A percentile compares a stretch with the other conserved stretches of the same genome.
phyloP scores from a whole-genome alignment of 2,113 vertebrate genomes.

The Labeo catla region DNA sequence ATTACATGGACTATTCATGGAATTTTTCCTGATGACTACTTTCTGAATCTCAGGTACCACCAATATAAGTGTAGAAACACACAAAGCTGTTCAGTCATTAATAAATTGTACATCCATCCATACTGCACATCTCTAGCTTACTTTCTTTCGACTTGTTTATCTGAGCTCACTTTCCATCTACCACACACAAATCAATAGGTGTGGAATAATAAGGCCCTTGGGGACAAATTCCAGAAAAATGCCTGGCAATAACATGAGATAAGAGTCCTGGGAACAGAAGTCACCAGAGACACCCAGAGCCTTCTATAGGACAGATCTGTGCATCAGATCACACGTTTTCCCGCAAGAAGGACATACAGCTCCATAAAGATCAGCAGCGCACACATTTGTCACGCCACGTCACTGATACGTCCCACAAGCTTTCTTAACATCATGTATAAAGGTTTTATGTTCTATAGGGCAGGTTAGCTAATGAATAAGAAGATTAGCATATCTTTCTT shows the following conservation, averaged over 20 bases:
- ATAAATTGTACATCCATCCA: background rate
- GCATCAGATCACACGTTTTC: background rate
- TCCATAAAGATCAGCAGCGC: background rate
- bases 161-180: background rate
- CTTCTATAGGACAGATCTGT: background rate
- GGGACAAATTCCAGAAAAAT: constrained; percentile 36
- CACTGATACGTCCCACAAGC: background rate
- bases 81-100: background rate
- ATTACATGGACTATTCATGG: background rate
- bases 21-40: background rate
- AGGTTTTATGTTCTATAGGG: background rate
- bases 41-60: background rate
- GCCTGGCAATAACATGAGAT: constrained; percentile 11
- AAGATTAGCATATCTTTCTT: background rate
- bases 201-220: constrained; percentile 25
- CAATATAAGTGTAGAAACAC: background rate
- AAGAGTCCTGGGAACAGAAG: background rate
- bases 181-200: constrained; percentile 30
- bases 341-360: background rate
- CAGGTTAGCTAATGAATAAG: background rate
- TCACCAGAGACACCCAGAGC: background rate
- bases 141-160: constrained; percentile 26
- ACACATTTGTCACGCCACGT: background rate
- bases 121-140: background rate
- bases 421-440: background rate